Evolutionary conservation across 37 sponge, comb jelly and placozoan species (phyloP).

Genomic region (Dysidea cf. avara): DNA sequence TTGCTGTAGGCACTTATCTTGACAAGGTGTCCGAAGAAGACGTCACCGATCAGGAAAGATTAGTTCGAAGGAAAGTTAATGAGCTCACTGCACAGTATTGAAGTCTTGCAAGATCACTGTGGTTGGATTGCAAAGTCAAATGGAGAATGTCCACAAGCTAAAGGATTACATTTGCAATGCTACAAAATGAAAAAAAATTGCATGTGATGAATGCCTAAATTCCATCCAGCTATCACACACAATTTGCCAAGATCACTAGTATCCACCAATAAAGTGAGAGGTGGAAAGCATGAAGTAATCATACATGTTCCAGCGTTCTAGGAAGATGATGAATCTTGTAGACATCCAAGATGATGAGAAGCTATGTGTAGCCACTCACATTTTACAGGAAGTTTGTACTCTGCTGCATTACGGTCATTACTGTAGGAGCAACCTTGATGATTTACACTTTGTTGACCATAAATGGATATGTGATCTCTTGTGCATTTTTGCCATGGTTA

Average conservation of each 20-base stretch:
- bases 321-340: conserved; percentile 24
- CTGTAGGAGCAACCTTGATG: conserved; percentile 50
- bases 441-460: conserved; percentile 70
- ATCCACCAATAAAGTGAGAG: conserved; percentile 31
- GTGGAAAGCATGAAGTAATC: conserved; percentile 22
- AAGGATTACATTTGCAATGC: too few relatives aligned
- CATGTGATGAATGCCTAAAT: too few relatives aligned
- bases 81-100: too few relatives aligned
- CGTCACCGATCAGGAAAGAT: too few relatives aligned
- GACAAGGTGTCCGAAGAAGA: too few relatives aligned
- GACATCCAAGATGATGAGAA: conserved; percentile 63
- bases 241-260: conserved; percentile 18
- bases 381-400: conserved; percentile 65
- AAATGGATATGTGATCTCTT: conserved; percentile 82
- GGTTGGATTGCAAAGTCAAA: too few relatives aligned
- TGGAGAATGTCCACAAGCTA: too few relatives aligned
- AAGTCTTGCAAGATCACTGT: too few relatives aligned
- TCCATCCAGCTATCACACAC: conserved; percentile 60
- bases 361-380: conserved; percentile 50
- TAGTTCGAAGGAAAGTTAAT: too few relatives aligned
- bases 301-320: conserved; percentile 52
- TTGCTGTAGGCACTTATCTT: too few relatives aligned
- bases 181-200: too few relatives aligned
- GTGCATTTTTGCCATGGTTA: conserved; percentile 70
- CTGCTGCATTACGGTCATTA: conserved; percentile 77